These are phyloP conservation scores for Boloria selene DNA, from an alignment of 2,888 invertebrate species.

Conservation along the genomic window DNA sequence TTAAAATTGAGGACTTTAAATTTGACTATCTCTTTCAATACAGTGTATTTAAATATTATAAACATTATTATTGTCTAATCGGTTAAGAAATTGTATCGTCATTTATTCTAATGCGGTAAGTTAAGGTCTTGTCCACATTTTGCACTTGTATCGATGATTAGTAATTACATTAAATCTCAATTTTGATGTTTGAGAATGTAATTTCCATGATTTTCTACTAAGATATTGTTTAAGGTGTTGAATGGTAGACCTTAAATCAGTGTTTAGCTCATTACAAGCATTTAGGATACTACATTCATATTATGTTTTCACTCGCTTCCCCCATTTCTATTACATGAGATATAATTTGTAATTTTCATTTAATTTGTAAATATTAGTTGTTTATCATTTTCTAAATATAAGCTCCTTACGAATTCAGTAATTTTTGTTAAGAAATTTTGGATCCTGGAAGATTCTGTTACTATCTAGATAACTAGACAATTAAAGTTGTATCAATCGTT, in stretches of 20 bases:
- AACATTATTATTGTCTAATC: too few relatives aligned
- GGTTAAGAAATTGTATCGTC: too few relatives aligned
- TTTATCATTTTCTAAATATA: constrained; percentile 27
- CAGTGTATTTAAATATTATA: too few relatives aligned
- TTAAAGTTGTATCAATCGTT: constrained; percentile 26
- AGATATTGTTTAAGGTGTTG: not conserved
- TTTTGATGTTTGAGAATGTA: too few relatives aligned
- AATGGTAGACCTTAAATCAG: not conserved
- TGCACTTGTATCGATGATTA: too few relatives aligned
- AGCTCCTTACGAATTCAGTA: constrained; percentile 19
- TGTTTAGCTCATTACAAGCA: constrained; percentile 1
- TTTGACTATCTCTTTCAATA: too few relatives aligned
- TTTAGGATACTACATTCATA: not conserved
- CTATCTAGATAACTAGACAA: constrained; percentile 23
- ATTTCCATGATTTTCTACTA: too few relatives aligned
- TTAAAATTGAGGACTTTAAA: too few relatives aligned
- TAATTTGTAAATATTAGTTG: constrained; percentile 42
- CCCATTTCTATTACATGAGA: not conserved
- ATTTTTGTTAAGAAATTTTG: constrained; percentile 21
- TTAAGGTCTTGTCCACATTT: too few relatives aligned
- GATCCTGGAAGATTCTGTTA: constrained; percentile 20
- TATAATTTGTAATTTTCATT: constrained; percentile 17
- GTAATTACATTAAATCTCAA: too few relatives aligned
- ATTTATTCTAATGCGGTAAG: too few relatives aligned
- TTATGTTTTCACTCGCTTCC: too few relatives aligned